These are phyloP conservation scores for Antrozous pallidus DNA, from an alignment of 2,797 vertebrate species.

Conservation along the genomic window DNA sequence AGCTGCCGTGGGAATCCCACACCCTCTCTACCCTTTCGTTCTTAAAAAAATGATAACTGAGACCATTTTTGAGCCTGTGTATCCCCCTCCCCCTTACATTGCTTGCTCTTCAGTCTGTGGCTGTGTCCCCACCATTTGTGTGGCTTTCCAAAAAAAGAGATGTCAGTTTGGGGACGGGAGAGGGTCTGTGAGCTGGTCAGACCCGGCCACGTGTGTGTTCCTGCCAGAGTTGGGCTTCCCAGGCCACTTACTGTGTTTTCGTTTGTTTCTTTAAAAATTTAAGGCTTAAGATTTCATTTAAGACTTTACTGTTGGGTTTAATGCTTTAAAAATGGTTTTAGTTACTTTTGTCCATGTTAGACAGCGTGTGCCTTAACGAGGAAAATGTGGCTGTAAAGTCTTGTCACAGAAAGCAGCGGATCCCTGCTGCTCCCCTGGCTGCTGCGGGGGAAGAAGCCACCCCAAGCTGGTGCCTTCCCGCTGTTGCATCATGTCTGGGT, in stretches of 20 bases:
- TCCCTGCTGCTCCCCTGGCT: no score
- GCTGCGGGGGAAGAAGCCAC: neutral
- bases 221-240: neutral
- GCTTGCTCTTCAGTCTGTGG: neutral
- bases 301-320: neutral
- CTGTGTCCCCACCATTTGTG: neutral
- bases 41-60: neutral
- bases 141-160: neutral
- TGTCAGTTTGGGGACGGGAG: neutral
- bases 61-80: neutral
- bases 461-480: neutral
- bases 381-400: neutral
- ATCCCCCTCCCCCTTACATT: fast-evolving
- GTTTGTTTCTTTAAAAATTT: neutral
- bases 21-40: neutral
- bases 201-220: fast-evolving
- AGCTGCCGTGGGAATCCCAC: neutral
- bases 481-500: neutral
- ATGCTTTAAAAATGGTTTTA: neutral
- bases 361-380: neutral
- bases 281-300: neutral
- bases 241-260: neutral
- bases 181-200: neutral
- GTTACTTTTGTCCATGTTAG: neutral
- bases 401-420: neutral